phyloP scores from a whole-genome alignment of 2,797 vertebrate genomes.

The Sebastes matsubarae region DNA sequence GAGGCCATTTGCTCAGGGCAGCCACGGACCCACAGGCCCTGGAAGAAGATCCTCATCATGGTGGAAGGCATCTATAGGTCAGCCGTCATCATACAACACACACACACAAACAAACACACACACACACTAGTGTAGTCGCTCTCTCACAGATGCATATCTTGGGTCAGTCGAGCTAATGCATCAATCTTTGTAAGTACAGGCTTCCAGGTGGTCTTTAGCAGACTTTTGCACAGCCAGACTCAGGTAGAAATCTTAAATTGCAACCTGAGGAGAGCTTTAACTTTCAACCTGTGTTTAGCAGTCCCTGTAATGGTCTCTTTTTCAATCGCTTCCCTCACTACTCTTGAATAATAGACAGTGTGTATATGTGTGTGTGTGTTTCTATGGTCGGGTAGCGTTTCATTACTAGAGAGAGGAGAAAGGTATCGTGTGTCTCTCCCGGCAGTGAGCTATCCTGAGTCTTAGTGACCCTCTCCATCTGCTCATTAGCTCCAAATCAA shows the following conservation, averaged over 20 bases:
- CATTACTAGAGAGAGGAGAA: constrained; percentile 64
- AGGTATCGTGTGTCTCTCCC: constrained; percentile 69
- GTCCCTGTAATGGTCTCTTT: constrained; percentile 51
- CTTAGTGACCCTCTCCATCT: constrained; percentile 79
- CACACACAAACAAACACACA: constrained; percentile 1
- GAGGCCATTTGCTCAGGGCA: constrained; percentile 90
- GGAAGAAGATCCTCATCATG: constrained; percentile 95
- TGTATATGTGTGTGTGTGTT: constrained; percentile 6
- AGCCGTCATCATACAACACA: constrained; percentile 26
- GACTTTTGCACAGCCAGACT: constrained; percentile 12
- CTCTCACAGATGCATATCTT: constrained; percentile 1
- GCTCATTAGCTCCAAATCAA: constrained; percentile 81
- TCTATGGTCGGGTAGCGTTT: constrained; percentile 41
- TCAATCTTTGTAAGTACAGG: constrained; percentile 13
- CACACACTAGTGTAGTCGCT: background rate
- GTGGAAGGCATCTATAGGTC: constrained; percentile 97
- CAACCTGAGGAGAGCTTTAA: constrained; percentile 49
- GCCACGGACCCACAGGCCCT: constrained; percentile 89
- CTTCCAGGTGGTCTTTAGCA: constrained; percentile 24
- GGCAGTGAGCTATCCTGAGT: constrained; percentile 63
- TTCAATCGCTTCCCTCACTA: constrained; percentile 52
- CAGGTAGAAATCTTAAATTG: constrained; percentile 43
- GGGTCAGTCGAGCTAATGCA: background rate
- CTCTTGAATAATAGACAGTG: constrained; percentile 51
- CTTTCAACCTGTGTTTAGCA: constrained; percentile 37